Evolutionary conservation across 2,888 invertebrate species (phyloP).

Genomic region (Carpatolechia fugitivella): DNA sequence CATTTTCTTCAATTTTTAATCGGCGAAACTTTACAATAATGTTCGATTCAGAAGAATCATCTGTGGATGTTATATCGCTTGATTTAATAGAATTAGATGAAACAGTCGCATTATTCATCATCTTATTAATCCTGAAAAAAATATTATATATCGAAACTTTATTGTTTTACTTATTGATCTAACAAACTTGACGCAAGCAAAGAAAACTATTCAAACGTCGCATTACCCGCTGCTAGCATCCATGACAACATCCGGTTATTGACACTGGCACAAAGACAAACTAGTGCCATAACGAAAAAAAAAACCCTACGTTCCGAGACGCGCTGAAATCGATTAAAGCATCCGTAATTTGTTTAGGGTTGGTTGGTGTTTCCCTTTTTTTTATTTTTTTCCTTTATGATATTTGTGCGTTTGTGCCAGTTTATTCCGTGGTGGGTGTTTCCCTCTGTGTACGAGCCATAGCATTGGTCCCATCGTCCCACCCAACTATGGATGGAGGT

Average conservation of each 20-base stretch:
- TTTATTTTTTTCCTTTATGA: too few relatives aligned
- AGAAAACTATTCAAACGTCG: background rate
- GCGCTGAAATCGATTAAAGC: too few relatives aligned
- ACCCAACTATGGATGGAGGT: too few relatives aligned
- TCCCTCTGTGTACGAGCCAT: too few relatives aligned
- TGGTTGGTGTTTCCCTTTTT: too few relatives aligned
- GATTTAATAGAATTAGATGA: slow-evolving; percentile 3
- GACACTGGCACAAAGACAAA: too few relatives aligned
- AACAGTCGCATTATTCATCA: background rate
- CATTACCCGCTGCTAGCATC: background rate
- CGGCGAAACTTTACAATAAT: slow-evolving; percentile 48
- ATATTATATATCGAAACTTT: background rate
- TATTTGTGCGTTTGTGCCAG: too few relatives aligned
- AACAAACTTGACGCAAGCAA: slow-evolving; percentile 1
- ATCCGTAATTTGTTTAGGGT: too few relatives aligned
- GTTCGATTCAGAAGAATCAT: slow-evolving; percentile 23
- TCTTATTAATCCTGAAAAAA: background rate
- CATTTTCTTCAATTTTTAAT: slow-evolving; percentile 62
- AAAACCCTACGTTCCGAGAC: too few relatives aligned
- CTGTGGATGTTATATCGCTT: slow-evolving; percentile 13
- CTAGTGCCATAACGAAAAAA: too few relatives aligned
- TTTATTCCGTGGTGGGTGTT: too few relatives aligned
- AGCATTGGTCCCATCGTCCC: too few relatives aligned
- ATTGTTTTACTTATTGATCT: slow-evolving; percentile 2
- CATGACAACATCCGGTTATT: background rate